A percentile compares a stretch with the other conserved stretches of the same genome.
These are phyloP conservation scores for Pseudochromis fuscus DNA, from an alignment of 2,797 vertebrate genomes.

Conservation along the genomic window DNA sequence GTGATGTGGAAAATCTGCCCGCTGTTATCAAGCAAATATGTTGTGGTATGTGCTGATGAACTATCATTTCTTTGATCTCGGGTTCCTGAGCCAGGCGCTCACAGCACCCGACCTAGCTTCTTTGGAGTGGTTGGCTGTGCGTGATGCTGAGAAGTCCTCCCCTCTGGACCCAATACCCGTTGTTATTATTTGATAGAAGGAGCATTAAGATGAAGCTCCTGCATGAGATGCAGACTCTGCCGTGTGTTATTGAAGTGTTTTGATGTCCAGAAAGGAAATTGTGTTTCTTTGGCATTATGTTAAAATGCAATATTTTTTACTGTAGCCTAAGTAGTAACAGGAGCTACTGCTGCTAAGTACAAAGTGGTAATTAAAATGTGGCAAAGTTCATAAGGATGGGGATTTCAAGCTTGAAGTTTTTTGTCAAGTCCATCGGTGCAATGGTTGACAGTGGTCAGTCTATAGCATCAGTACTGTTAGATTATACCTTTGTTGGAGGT, in stretches of 20 bases:
- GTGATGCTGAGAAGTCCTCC: conserved; percentile 72
- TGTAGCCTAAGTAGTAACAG: conserved; percentile 1
- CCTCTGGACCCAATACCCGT: conserved; percentile 73
- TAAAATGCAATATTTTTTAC: conserved; percentile 32
- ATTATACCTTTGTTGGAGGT: no score
- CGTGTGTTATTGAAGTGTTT: conserved; percentile 73
- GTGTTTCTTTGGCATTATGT: conserved; percentile 56
- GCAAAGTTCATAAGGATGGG: not conserved
- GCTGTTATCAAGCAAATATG: conserved; percentile 77
- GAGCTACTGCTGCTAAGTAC: conserved; percentile 19
- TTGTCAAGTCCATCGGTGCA: no score
- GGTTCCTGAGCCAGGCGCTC: conserved; percentile 57
- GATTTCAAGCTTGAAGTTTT: not conserved
- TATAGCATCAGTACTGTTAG: no score
- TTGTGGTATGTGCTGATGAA: conserved; percentile 72
- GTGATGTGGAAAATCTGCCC: conserved; percentile 69
- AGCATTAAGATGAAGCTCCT: conserved; percentile 78
- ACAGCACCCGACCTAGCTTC: conserved; percentile 33
- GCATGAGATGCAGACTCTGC: conserved; percentile 62
- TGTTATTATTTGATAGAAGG: conserved; percentile 83
- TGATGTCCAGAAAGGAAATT: conserved; percentile 77
- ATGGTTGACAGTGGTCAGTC: no score
- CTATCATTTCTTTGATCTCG: conserved; percentile 80
- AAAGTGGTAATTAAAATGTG: not conserved
- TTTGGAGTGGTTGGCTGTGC: conserved; percentile 54